Evolutionary conservation across 2,113 vertebrate species (phyloP), one percentile per base, ranked within the genome.

Genomic region (Seriola quinqueradiata): DNA sequence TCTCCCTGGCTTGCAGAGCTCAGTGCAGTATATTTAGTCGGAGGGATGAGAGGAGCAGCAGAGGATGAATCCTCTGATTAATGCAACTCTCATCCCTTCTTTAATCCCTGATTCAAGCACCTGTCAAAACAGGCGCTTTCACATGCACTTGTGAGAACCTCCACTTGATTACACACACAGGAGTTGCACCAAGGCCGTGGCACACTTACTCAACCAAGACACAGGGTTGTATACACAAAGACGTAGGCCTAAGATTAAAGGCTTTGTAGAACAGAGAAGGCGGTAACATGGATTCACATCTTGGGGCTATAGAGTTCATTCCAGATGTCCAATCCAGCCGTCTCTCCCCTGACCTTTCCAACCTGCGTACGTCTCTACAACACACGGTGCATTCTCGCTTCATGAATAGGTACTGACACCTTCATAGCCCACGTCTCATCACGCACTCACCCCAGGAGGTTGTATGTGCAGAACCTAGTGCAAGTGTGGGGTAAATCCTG

Each of bases 71-170:
- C 86, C 71, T 87, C 69, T 87, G 83, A 91, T 90, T 92, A 92
- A 92, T 91, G 82, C 81, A 84, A 59, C 84, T 81, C 79, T 90
- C 88, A 90, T 92, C 84, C 82, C 77, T 81, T 25, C 72, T 77
- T 71, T 92, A 93, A 92, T 92, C 92, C 89, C 87, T 9, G 65
- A 81, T 92, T 92, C 85, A 79, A 91, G 85, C 87, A 92, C 92
- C 93, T 94, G 92, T 94, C 94, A 94, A 92, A 93, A 93, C 89
- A 92, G 82, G 79, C 92, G 87, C 70, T 82, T 88, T 89, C 74
- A 72, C 82, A 65, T 75, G 70, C 63, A 70, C 79, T 71, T 72
- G 63, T 69, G 64, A 85, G 85, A 86, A 83, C 65, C 82, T 67
- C 66, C 71, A 76, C 72, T 86, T 82, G 75, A 75, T 81, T 59